Conservation (phyloP, 2,797 vertebrate species). For the Hydrocynus forskahlii region DNA sequence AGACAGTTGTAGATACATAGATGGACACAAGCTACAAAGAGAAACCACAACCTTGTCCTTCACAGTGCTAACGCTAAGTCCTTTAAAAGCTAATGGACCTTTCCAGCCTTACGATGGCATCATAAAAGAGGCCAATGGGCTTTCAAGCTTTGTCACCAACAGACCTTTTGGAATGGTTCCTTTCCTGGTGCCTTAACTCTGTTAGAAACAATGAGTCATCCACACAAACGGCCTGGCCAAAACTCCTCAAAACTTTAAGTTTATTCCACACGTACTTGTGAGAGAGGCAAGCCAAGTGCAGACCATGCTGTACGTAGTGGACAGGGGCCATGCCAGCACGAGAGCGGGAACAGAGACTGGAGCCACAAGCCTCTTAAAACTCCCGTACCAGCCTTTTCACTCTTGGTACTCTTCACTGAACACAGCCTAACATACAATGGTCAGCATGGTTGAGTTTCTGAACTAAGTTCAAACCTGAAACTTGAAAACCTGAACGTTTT, state of each 20-base stretch:
- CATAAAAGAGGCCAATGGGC: slow-evolving; percentile 61
- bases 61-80: slow-evolving; percentile 63
- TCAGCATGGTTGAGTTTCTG: slow-evolving; percentile 73
- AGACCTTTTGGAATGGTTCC: background rate
- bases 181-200: slow-evolving; percentile 7
- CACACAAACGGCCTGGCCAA: background rate
- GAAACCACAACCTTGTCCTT: slow-evolving; percentile 61
- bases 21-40: slow-evolving; percentile 57
- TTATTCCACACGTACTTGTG: slow-evolving; percentile 27
- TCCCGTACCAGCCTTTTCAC: slow-evolving; percentile 70
- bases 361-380: slow-evolving; percentile 63
- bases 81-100: slow-evolving; percentile 67
- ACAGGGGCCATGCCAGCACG: background rate
- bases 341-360: slow-evolving; percentile 66
- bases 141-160: slow-evolving; percentile 27
- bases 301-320: background rate
- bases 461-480: too few relatives aligned
- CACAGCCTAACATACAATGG: slow-evolving; percentile 65
- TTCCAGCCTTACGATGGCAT: slow-evolving; percentile 64
- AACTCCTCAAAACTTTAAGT: slow-evolving; percentile 13
- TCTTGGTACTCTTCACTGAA: slow-evolving; percentile 37
- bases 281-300: slow-evolving; percentile 2
- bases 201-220: slow-evolving; percentile 17
- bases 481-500: too few relatives aligned
- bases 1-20: background rate